A percentile compares a stretch with the other conserved stretches of the same genome.
phyloP scores from a whole-genome alignment of 2,113 vertebrate species.

The Charina bottae region DNA sequence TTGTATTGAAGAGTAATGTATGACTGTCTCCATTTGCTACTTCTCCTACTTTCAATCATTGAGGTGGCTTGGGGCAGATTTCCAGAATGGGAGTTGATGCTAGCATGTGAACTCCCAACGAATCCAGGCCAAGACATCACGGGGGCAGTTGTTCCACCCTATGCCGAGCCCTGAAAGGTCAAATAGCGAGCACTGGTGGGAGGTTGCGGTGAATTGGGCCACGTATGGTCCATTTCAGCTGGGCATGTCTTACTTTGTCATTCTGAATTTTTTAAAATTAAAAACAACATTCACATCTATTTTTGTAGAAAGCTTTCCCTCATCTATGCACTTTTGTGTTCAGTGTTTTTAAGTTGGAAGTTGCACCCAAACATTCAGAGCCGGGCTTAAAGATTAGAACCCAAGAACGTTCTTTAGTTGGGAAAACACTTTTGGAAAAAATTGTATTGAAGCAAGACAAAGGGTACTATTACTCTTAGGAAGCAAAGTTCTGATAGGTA shows the following conservation, averaged over 20 bases:
- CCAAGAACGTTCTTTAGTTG: neutral
- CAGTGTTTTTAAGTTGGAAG: neutral
- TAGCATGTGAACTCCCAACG: neutral
- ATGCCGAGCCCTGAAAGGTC: neutral
- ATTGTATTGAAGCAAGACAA: neutral
- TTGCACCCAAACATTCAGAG: neutral
- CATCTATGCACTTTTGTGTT: neutral
- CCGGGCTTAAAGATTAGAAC: neutral
- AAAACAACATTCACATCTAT: neutral
- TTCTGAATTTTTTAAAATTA: neutral
- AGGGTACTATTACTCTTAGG: neutral
- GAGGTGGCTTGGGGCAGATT: neutral
- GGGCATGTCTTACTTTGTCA: neutral
- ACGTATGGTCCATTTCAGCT: neutral
- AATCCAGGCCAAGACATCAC: neutral
- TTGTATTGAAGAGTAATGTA: neutral
- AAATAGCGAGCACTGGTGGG: neutral
- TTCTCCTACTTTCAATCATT: neutral
- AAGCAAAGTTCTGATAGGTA: neutral
- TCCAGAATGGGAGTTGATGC: neutral
- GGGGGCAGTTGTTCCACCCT: neutral
- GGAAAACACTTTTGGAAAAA: neutral
- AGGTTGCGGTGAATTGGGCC: neutral
- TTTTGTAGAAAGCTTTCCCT: neutral
- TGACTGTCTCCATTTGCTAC: neutral